Conservation (phyloP, 64 coral and sea anemone genomes). For the Pocillopora damicornis region DNA sequence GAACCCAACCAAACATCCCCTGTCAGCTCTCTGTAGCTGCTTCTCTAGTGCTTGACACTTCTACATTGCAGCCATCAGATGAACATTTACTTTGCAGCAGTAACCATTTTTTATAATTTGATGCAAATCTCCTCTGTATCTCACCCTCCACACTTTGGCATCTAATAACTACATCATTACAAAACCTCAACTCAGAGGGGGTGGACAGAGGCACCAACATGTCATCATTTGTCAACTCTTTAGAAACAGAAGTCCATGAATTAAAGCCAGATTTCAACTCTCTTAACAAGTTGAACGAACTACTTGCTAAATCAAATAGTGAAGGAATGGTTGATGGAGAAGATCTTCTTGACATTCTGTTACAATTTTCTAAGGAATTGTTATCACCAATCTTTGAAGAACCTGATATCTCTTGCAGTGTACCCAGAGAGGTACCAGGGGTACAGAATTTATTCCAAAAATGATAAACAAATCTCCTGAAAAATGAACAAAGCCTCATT, state of each 20-base stretch:
- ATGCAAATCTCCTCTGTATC: slow-evolving; percentile 24
- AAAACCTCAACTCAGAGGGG: slow-evolving; percentile 16
- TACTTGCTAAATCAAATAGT: slow-evolving; percentile 9
- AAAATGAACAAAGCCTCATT: neutral
- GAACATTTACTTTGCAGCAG: neutral
- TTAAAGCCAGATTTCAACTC: neutral
- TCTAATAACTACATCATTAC: neutral
- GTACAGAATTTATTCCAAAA: slow-evolving; percentile 41
- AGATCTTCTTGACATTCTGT: neutral
- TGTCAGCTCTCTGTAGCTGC: neutral
- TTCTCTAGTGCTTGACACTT: too few species aligned
- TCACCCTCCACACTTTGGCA: neutral
- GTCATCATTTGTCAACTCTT: neutral
- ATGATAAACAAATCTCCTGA: slow-evolving; percentile 50
- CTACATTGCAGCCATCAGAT: neutral
- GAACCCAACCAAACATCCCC: neutral
- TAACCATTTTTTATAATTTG: slow-evolving; percentile 22
- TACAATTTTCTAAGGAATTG: neutral
- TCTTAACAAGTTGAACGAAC: slow-evolving; percentile 16
- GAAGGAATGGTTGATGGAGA: slow-evolving; percentile 12
- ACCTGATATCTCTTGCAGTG: slow-evolving; percentile 1
- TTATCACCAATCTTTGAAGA: neutral
- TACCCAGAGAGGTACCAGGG: neutral
- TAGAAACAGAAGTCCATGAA: neutral
- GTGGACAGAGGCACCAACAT: slow-evolving; percentile 13